Percentiles rank a stretch among this genome's conserved stretches.
These are phyloP conservation scores for Pitangus sulphuratus DNA, from an alignment of 2,797 vertebrate species.

Conservation along the genomic window DNA sequence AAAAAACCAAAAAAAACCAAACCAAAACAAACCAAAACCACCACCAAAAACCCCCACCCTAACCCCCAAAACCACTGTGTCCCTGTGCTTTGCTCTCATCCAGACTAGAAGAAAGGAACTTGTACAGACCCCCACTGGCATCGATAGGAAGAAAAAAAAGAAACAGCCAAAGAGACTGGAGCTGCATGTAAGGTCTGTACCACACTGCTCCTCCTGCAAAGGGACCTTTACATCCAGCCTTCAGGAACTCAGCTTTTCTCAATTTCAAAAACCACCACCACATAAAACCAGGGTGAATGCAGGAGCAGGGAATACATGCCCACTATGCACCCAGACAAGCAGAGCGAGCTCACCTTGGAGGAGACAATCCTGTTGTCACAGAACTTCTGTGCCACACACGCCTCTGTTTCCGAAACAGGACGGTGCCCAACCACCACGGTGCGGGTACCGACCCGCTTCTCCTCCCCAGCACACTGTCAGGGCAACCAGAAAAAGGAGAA, in stretches of 20 bases:
- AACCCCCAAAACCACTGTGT: fast-evolving
- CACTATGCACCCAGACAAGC: fast-evolving
- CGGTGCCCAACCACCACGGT: slow-evolving; percentile 89
- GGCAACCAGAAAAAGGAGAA: neutral
- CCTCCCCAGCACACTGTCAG: slow-evolving; percentile 80
- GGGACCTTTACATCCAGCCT: neutral
- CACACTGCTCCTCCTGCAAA: neutral
- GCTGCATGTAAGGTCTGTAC: neutral
- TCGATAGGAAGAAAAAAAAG: fast-evolving
- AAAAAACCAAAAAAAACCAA: too few species aligned
- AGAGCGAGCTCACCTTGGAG: slow-evolving; percentile 87
- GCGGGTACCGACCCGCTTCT: slow-evolving; percentile 90
- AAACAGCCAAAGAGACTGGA: neutral
- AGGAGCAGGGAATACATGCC: fast-evolving
- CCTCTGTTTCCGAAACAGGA: slow-evolving; percentile 78
- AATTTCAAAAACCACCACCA: fast-evolving
- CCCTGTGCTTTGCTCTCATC: neutral
- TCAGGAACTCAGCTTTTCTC: neutral
- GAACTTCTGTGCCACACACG: slow-evolving; percentile 89
- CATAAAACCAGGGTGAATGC: neutral
- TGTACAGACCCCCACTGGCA: fast-evolving
- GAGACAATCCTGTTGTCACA: slow-evolving; percentile 97
- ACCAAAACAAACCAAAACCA: too few species aligned
- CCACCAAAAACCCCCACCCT: too few species aligned
- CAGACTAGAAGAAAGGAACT: neutral